phyloP scores from a whole-genome alignment of 2,113 vertebrate genomes.

The Pseudorectes ferrugineus region DNA sequence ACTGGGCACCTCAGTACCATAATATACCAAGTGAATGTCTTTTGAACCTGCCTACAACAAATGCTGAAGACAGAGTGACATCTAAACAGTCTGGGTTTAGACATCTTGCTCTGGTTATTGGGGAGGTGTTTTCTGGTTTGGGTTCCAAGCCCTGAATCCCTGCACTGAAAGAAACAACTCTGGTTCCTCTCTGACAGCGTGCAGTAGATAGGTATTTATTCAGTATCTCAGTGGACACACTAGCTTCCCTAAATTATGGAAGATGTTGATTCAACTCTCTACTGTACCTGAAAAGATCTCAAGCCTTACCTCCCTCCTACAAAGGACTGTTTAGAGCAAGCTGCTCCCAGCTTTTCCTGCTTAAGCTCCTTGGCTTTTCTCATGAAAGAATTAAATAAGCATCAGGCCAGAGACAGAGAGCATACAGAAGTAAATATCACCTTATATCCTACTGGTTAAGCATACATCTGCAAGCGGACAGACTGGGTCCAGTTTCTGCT shows the following conservation, averaged over 20 bases:
- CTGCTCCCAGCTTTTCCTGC: background rate
- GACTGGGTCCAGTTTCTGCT: background rate
- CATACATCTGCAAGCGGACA: background rate
- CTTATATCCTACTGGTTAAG: background rate
- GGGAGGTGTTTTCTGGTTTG: background rate
- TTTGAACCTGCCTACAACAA: background rate
- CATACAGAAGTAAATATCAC: background rate
- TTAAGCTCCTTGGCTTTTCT: background rate
- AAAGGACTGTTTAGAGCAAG: background rate
- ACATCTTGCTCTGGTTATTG: background rate
- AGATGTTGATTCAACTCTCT: background rate
- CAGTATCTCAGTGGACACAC: background rate
- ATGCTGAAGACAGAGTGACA: background rate
- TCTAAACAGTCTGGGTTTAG: background rate
- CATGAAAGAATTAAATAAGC: background rate
- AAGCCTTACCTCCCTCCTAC: background rate
- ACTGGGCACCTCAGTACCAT: background rate
- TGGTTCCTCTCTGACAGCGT: background rate
- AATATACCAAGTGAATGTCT: background rate
- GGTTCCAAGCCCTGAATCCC: background rate
- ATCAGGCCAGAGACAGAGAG: background rate
- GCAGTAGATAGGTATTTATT: background rate
- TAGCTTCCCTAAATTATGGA: background rate
- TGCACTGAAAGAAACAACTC: background rate
- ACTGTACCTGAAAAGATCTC: background rate